Base-by-base conservation (phyloP, 2,888 invertebrate species). In the Lycophotia porphyrea region DNA sequence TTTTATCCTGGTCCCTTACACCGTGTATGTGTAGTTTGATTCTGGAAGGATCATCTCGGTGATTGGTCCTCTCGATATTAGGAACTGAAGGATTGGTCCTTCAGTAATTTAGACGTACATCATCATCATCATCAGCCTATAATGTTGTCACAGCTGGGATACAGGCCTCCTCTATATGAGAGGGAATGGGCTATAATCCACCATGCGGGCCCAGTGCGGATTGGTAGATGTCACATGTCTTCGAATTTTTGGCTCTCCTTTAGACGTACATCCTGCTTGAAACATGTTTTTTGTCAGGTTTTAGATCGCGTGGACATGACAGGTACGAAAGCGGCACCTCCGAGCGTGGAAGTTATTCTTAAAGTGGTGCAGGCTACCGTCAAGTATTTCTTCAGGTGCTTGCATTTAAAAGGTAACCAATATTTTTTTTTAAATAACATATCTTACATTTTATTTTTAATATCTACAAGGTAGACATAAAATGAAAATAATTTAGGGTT, bases 301-400 rank as follows among this genome's bases (percentile, higher is more conserved):
- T 89, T 98, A 34, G 97, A 98, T 85, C 94, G 97, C 64, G 96
- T 98, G 58, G 97, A 97, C 85, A 95, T 97, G 83, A 97, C 97
- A 0, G 97, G 97, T 0, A 97, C 96, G 0, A 94, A 95, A 66
- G 95, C 97, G 55, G 97, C 97, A 27, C 96, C 97, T 21, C 97
- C 97, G 1, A 97, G 97, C 60, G 97, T 98, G 2, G 97, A 98
- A 87, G 97, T 97, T 1, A 96, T 97, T 27, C 92, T 98, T 34
- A 98, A 97, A 92, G 94, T 98, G 27, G 97, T 98, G 0, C 97
- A 97, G 83, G 97, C 98, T 0, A 97, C 97, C 11, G 97, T 98
- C 7, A 97, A 97, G 87, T 98, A 98, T 90, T 98, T 98, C 93
- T 98, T 98, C 91, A 96, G 97, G 76, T 98, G 98, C 88, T 96